Conservation (phyloP, 2,113 vertebrate species). For the Benitochromis conjunctus region DNA sequence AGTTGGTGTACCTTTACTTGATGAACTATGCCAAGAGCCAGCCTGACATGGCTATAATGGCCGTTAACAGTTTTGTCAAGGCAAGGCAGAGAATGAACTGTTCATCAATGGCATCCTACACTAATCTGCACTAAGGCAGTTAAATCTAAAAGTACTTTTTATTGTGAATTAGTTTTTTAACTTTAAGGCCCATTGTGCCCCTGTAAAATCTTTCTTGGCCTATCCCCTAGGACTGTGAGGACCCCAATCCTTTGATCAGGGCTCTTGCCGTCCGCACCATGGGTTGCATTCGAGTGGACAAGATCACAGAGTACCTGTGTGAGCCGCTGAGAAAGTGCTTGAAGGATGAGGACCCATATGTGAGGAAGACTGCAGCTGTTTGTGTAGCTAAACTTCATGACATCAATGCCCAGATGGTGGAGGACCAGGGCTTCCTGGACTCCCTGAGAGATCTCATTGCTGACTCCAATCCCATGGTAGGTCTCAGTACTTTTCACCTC, state of each 20-base stretch:
- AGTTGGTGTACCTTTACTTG: constrained; percentile 95
- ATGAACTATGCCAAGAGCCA: constrained; percentile 99
- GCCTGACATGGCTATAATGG: constrained; percentile 99
- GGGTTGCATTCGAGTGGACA: constrained; percentile 97
- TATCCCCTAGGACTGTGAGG: constrained; percentile 88
- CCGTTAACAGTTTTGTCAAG: constrained; percentile 99
- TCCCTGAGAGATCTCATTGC: constrained; percentile 95
- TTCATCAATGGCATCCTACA: background rate
- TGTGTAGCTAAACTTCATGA: constrained; percentile 98
- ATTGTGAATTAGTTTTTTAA: background rate
- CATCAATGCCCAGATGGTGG: constrained; percentile 99
- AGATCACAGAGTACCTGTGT: constrained; percentile 97
- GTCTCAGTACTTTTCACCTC: background rate
- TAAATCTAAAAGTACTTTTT: background rate
- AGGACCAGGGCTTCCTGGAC: constrained; percentile 97
- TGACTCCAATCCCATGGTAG: constrained; percentile 98
- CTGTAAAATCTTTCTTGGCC: background rate
- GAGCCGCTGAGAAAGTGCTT: constrained; percentile 96
- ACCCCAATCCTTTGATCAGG: constrained; percentile 95
- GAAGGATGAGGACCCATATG: constrained; percentile 97
- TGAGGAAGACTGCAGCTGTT: constrained; percentile 95
- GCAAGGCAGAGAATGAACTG: constrained; percentile 55
- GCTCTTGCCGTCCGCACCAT: constrained; percentile 97
- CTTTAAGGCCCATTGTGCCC: background rate
- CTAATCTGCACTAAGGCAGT: background rate